Conservation (phyloP, 2,113 vertebrate species). For the Leptosomus discolor region DNA sequence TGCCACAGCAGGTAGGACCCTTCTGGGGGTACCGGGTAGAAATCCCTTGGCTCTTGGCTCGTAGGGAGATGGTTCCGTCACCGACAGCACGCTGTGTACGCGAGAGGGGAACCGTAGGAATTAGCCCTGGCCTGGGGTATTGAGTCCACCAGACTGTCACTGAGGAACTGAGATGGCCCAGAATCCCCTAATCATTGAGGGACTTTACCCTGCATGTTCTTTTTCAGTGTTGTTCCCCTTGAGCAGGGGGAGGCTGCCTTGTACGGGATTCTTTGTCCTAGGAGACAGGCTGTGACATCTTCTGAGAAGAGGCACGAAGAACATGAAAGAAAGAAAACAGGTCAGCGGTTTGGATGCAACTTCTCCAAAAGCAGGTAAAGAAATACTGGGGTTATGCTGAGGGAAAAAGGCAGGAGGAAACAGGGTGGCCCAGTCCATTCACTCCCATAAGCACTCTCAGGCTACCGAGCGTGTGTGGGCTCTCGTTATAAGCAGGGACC, state of each 20-base stretch:
- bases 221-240: background rate
- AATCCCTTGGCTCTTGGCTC: background rate
- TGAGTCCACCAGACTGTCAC: background rate
- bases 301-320: background rate
- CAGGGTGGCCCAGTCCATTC: background rate
- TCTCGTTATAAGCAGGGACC: background rate
- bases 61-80: background rate
- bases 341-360: background rate
- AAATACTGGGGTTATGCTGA: background rate
- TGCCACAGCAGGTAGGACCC: background rate
- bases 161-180: background rate
- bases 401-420: background rate
- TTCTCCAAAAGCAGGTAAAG: background rate
- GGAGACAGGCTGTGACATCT: background rate
- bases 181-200: background rate
- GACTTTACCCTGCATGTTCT: background rate
- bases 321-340: background rate
- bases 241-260: background rate
- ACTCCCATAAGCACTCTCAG: background rate
- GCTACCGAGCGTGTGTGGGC: accelerated
- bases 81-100: accelerated
- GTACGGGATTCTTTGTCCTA: background rate
- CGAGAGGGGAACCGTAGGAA: accelerated
- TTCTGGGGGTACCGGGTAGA: background rate
- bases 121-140: background rate